Evolutionary conservation across 1,140 invertebrate species (phyloP).

Genomic region (Oryzaephilus surinamensis): DNA sequence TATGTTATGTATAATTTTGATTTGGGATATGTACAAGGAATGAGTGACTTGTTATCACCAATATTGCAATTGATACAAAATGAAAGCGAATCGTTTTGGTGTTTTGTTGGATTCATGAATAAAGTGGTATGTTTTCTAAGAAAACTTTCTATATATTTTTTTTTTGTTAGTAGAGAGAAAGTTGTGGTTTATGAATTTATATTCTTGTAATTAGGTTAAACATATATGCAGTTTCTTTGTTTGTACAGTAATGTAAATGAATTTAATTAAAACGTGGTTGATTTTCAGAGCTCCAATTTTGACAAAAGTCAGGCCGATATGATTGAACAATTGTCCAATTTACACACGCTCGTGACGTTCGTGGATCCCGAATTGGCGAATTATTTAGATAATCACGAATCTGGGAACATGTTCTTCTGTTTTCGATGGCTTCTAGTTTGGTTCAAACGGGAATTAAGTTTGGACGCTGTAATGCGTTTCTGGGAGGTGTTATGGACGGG

Average conservation of each 20-base stretch:
- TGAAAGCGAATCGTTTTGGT: slow-evolving; percentile 98
- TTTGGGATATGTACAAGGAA: slow-evolving; percentile 90
- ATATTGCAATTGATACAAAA: slow-evolving; percentile 83
- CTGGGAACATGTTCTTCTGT: slow-evolving; percentile 97
- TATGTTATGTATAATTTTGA: slow-evolving; percentile 99
- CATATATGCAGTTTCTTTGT: too few relatives aligned
- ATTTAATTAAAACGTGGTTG: neutral
- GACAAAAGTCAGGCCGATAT: slow-evolving; percentile 96
- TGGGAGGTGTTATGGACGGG: slow-evolving; percentile 87
- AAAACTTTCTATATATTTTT: neutral
- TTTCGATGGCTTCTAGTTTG: slow-evolving; percentile 86
- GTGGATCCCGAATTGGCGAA: slow-evolving; percentile 73
- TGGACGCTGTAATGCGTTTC: slow-evolving; percentile 62
- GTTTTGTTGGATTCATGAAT: slow-evolving; percentile 98
- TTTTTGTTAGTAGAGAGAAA: too few relatives aligned
- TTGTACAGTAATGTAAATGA: neutral
- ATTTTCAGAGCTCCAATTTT: slow-evolving; percentile 79
- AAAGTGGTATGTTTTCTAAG: slow-evolving; percentile 60
- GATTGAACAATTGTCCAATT: slow-evolving; percentile 81
- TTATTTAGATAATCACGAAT: slow-evolving; percentile 85
- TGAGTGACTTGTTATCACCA: slow-evolving; percentile 94
- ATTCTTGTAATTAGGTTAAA: too few relatives aligned
- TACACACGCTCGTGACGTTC: slow-evolving; percentile 71
- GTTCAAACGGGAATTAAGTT: slow-evolving; percentile 72
- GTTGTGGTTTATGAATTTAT: too few relatives aligned